phyloP scores from a whole-genome alignment of 2,113 vertebrate genomes.

The Menura novaehollandiae region DNA sequence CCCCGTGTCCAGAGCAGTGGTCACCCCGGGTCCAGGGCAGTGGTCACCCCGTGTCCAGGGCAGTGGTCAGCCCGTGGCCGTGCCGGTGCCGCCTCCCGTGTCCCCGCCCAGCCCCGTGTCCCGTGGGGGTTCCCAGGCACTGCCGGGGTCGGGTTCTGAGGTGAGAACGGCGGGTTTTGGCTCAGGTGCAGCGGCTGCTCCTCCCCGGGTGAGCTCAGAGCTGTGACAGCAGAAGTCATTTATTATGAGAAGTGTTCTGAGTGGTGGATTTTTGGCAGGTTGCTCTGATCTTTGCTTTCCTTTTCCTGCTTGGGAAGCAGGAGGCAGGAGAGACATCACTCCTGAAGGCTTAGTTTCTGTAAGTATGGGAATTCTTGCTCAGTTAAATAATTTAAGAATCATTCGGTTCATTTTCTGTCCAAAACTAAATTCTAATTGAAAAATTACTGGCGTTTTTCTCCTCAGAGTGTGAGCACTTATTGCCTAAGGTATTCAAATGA shows the following conservation, averaged over 20 bases:
- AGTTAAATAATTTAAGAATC: not conserved
- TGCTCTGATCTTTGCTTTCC: not conserved
- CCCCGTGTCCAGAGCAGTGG: too few species aligned
- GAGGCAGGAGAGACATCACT: not conserved
- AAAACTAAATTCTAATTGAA: not conserved
- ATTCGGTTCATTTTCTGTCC: not conserved
- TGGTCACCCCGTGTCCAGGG: too few species aligned
- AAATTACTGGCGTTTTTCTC: not conserved
- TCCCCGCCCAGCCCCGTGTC: not conserved
- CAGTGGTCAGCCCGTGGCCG: not conserved
- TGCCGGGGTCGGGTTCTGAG: not conserved
- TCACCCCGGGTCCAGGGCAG: too few species aligned
- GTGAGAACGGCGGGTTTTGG: accelerated
- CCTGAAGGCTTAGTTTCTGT: not conserved
- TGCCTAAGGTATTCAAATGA: not conserved
- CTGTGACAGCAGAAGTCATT: not conserved
- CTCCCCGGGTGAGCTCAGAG: not conserved
- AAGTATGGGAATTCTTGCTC: not conserved
- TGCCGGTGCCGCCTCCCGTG: not conserved
- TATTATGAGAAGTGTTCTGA: not conserved
- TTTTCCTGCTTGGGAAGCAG: not conserved
- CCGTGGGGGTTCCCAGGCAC: accelerated
- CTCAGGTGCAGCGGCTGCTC: accelerated
- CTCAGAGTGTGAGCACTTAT: not conserved
- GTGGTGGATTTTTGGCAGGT: not conserved